Evolutionary conservation across 2,888 invertebrate genomes (phyloP), one percentile per base, ranked within the genome.

Genomic region (Oligia strigilis): DNA sequence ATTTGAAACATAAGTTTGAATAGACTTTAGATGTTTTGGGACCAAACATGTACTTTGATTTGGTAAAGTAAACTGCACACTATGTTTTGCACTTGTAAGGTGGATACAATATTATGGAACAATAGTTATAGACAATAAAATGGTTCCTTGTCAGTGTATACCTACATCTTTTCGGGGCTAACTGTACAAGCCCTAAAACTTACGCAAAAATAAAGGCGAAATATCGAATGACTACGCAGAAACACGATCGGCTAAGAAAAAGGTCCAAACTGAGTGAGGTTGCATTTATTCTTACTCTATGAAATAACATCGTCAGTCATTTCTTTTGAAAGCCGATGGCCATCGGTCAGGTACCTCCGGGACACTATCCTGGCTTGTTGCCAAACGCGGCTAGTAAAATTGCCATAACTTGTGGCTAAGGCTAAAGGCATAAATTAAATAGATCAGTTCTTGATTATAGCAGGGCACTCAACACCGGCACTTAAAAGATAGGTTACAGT

Each of bases 271-370:
- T 83, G 82, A 80, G 83, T 92, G 92, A 92, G 90, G 75, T 78
- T 79, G 88, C 88, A 85, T 90, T 91, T 91, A 86, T 83, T 80
- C 79, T 82, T 88, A 84, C 88, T 88, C 89, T 90, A 78, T 86
- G 79, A 89, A 88, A 89, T 89, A 91, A 87, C 88, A 90, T 91
- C 92, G 88, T 92, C 81, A 88, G 90, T 92, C 92, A 93, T 90
- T 90, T 89, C 88, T 86, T 89, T 89, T 91, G 88, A 89, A 92
- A 87, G 67, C 43, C 75, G 78, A 85, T 84, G 77, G 78, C 75
- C 81, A 86, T 82, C 80, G 85, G 76, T 85, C 85, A 85, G 75
- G 58, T 64, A 85, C 81, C 72, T 60, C 46, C 55, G 67, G 65
- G 67, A 83, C 78, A 79, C 66, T 70, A 40, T 65, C 58, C 67